These are phyloP conservation scores for Limnephilus marmoratus DNA, from an alignment of 2,888 invertebrate genomes.

Conservation along the genomic window DNA sequence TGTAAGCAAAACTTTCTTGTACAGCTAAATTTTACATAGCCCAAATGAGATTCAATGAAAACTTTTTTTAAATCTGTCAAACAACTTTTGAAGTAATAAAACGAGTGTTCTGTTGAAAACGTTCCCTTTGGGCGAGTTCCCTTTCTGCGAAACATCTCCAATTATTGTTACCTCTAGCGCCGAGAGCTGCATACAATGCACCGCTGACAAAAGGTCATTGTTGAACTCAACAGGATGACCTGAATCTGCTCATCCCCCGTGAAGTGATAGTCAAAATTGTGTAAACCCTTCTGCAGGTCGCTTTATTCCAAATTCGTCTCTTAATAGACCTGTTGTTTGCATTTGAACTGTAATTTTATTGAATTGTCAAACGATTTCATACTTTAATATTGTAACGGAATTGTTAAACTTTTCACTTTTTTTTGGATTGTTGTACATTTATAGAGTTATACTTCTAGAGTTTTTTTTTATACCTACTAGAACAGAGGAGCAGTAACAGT, in stretches of 20 bases:
- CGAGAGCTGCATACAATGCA: not conserved
- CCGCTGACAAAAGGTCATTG: not conserved
- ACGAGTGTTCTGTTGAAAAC: not conserved
- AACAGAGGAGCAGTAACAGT: not conserved
- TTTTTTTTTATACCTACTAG: not conserved
- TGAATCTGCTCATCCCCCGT: constrained; percentile 1
- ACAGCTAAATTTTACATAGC: not conserved
- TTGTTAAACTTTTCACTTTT: not conserved
- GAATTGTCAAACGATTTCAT: not conserved
- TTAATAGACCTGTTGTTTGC: not conserved
- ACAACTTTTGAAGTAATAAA: not conserved
- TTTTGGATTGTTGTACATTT: not conserved
- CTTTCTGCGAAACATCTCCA: not conserved
- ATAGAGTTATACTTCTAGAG: not conserved
- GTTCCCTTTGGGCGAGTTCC: not conserved
- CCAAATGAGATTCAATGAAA: not conserved
- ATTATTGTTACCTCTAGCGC: not conserved
- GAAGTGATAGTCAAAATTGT: not conserved
- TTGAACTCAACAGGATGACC: not conserved
- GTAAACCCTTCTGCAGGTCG: not conserved
- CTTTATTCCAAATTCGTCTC: not conserved
- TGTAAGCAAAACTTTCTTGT: not conserved
- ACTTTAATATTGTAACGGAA: not conserved
- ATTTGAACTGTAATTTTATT: not conserved
- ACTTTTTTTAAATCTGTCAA: not conserved